Conservation (phyloP, 2,888 invertebrate genomes). For the Liposcelis brunnea region DNA sequence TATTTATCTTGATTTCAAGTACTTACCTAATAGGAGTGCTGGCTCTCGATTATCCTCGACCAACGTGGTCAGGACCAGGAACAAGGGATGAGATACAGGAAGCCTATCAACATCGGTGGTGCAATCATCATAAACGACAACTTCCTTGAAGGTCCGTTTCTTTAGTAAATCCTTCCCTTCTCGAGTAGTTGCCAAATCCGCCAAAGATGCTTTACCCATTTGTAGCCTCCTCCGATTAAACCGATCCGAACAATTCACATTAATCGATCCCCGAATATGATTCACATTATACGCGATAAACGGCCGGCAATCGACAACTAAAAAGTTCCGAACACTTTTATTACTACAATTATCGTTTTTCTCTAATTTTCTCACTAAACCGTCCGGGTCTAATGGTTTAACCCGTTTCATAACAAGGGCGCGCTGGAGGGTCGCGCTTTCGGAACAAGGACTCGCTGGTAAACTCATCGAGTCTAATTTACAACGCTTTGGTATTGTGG, state of each 20-base stretch:
- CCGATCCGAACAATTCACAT: conserved; percentile 52
- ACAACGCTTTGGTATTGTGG: conserved; percentile 28
- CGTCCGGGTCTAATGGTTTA: conserved; percentile 32
- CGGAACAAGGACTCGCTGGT: conserved; percentile 36
- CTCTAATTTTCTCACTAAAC: conserved; percentile 31
- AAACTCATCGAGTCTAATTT: conserved; percentile 32
- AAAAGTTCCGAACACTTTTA: conserved; percentile 20
- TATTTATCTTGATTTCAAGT: no score
- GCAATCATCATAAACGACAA: conserved; percentile 51
- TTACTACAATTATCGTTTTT: conserved; percentile 10
- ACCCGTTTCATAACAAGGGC: conserved; percentile 34
- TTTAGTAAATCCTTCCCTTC: conserved; percentile 44
- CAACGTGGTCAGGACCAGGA: conserved; percentile 44
- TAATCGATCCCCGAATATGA: conserved; percentile 49
- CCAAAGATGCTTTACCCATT: conserved; percentile 43
- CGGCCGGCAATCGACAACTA: conserved; percentile 47
- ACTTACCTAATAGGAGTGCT: conserved; percentile 47
- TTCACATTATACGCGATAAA: conserved; percentile 51
- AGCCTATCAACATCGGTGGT: conserved; percentile 42
- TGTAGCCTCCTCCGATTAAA: conserved; percentile 47
- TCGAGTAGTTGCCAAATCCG: conserved; percentile 43
- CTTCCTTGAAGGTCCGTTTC: conserved; percentile 36
- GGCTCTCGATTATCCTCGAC: conserved; percentile 49
- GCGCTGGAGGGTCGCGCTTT: conserved; percentile 33
- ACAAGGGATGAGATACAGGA: conserved; percentile 39